Conservation (phyloP, 2,888 invertebrate genomes). For the Strigamia maritima region DNA sequence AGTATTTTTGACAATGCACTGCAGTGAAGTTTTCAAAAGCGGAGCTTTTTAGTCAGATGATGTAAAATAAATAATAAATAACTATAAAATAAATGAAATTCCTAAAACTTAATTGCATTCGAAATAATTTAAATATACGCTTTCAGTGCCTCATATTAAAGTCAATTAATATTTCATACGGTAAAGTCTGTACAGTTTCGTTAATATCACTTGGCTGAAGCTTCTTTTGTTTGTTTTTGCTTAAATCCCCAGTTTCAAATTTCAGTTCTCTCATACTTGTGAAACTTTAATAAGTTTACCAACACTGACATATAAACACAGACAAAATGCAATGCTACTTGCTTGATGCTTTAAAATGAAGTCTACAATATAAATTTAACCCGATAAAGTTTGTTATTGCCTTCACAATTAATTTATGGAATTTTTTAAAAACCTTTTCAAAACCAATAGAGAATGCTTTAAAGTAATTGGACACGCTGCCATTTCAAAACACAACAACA, state of each 20-base stretch:
- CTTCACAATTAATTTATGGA: background rate
- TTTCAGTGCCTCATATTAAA: too few species aligned
- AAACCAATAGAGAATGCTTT: background rate
- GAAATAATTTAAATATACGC: too few species aligned
- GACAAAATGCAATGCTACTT: background rate
- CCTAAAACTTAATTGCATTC: too few species aligned
- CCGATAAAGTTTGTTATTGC: background rate
- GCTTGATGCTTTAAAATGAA: background rate
- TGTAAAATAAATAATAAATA: background rate
- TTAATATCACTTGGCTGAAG: background rate
- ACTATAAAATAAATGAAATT: too few species aligned
- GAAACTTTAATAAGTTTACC: background rate
- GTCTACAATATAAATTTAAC: background rate
- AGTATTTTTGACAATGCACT: background rate
- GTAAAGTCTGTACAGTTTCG: background rate
- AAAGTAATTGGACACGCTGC: constrained; percentile 9
- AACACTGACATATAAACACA: background rate
- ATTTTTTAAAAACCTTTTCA: background rate
- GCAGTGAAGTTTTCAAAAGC: constrained; percentile 7
- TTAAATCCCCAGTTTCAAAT: background rate
- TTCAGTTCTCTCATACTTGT: background rate
- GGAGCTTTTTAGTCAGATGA: background rate
- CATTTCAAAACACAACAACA: constrained; percentile 22
- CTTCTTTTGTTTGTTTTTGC: background rate
- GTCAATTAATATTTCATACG: background rate